A percentile compares a stretch with the other conserved stretches of the same genome.
Conservation (phyloP, 1,140 invertebrate species). For the Campoletis sonorensis region DNA sequence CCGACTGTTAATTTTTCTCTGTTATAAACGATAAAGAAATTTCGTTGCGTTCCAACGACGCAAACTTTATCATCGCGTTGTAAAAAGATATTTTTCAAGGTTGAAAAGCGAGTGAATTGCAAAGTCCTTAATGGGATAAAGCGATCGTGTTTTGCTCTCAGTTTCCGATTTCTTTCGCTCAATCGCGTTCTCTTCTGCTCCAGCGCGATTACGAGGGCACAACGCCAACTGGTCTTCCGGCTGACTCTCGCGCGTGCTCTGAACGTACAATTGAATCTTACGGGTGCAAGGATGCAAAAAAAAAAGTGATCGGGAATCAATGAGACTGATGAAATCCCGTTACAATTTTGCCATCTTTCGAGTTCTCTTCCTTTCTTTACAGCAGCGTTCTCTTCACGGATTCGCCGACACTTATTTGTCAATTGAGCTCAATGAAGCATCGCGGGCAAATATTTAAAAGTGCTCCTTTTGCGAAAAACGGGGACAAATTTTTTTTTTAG, state of each 20-base stretch:
- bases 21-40: too few species aligned
- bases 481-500: too few species aligned
- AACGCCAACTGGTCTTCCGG: neutral
- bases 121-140: neutral
- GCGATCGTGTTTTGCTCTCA: neutral
- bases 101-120: neutral
- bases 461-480: neutral
- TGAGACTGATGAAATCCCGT: neutral
- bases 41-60: too few species aligned
- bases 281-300: neutral
- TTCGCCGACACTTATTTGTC: neutral
- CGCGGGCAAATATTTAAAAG: neutral
- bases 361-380: neutral
- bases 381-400: neutral
- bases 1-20: too few species aligned
- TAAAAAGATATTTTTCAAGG: too few species aligned
- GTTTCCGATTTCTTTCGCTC: neutral
- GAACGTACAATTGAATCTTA: conserved; percentile 10
- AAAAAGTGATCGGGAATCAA: neutral
- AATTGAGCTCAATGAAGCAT: neutral
- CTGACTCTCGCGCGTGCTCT: neutral
- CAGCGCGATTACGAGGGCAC: neutral
- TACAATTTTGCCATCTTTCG: neutral
- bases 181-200: neutral
- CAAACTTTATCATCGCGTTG: too few species aligned